phyloP scores from a whole-genome alignment of 1,140 invertebrate species.

The Drosophila sechellia region DNA sequence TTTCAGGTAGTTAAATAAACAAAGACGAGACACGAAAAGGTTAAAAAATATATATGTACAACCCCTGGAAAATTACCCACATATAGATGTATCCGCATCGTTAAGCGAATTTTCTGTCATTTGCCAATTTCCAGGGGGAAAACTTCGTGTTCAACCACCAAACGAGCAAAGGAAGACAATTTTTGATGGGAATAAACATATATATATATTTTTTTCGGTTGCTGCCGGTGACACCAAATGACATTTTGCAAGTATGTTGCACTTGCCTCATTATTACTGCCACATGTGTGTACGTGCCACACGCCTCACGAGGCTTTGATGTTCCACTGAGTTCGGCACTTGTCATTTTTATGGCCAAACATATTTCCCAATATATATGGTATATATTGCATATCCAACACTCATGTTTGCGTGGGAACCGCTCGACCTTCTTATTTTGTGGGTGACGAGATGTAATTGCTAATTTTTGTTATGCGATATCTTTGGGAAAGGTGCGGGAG shows the following conservation, averaged over 20 bases:
- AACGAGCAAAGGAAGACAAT: slow-evolving; percentile 7
- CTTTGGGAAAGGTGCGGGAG: slow-evolving; percentile 31
- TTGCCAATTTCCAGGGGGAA: slow-evolving; percentile 40
- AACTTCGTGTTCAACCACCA: slow-evolving; percentile 61
- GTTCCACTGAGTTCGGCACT: slow-evolving; percentile 68
- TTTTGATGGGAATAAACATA: slow-evolving; percentile 30
- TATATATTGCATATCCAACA: slow-evolving; percentile 15
- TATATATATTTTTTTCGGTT: slow-evolving; percentile 14
- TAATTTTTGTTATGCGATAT: slow-evolving; percentile 62
- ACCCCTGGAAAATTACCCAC: slow-evolving; percentile 26
- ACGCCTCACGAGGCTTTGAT: slow-evolving; percentile 56
- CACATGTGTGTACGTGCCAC: slow-evolving; percentile 81
- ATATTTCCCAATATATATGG: slow-evolving; percentile 53
- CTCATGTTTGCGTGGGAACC: slow-evolving; percentile 54
- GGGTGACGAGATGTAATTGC: slow-evolving; percentile 77
- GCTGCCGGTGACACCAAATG: slow-evolving; percentile 62
- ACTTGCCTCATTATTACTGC: slow-evolving; percentile 81
- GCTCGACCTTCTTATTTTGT: slow-evolving; percentile 18
- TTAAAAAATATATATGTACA: slow-evolving; percentile 4
- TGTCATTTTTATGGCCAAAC: slow-evolving; percentile 75
- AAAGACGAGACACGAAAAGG: slow-evolving; percentile 13
- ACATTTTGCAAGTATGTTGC: slow-evolving; percentile 82
- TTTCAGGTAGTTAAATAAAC: slow-evolving; percentile 7
- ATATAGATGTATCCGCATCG: slow-evolving; percentile 47
- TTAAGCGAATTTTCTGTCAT: slow-evolving; percentile 44